Percentiles rank a stretch among this genome's conserved stretches.
Evolutionary conservation across 92 coral and sea anemone genomes (phyloP).

Genomic region (Porites rus): DNA sequence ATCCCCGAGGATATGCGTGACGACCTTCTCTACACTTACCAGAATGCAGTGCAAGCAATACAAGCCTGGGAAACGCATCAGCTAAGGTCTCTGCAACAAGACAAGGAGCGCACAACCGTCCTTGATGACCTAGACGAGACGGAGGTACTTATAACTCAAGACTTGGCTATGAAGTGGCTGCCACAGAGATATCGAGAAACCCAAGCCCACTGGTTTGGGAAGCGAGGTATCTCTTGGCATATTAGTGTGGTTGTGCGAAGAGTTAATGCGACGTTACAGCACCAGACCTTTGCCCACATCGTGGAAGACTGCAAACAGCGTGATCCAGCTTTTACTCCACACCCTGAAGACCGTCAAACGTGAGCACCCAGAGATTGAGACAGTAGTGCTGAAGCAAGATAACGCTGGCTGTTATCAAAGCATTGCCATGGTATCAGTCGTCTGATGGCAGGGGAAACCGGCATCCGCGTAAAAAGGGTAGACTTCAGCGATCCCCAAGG

Average conservation of each 20-base stretch:
- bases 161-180: slow-evolving; percentile 51
- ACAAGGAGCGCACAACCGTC: slow-evolving; percentile 28
- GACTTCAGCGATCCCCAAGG: slow-evolving; percentile 46
- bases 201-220: slow-evolving; percentile 50
- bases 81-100: slow-evolving; percentile 10
- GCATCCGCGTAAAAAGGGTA: slow-evolving; percentile 29
- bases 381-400: slow-evolving; percentile 38
- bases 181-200: slow-evolving; percentile 46
- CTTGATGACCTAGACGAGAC: slow-evolving; percentile 34
- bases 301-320: slow-evolving; percentile 31
- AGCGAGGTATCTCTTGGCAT: slow-evolving; percentile 57
- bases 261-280: slow-evolving; percentile 3
- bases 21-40: slow-evolving; percentile 3
- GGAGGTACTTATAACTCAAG: slow-evolving; percentile 37
- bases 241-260: slow-evolving; percentile 42
- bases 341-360: slow-evolving; percentile 42
- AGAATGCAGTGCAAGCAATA: slow-evolving; percentile 11
- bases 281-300: slow-evolving; percentile 42
- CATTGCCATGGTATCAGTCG: slow-evolving; percentile 30
- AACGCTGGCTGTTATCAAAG: slow-evolving; percentile 68
- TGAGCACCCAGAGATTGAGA: slow-evolving; percentile 28
- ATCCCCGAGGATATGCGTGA: slow-evolving; percentile 15
- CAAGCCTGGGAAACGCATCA: slow-evolving; percentile 5
- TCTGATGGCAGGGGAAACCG: slow-evolving; percentile 34
- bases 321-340: slow-evolving; percentile 40